Evolutionary conservation across 2,797 vertebrate genomes (phyloP).

Genomic region (Lithobates sylvaticus): DNA sequence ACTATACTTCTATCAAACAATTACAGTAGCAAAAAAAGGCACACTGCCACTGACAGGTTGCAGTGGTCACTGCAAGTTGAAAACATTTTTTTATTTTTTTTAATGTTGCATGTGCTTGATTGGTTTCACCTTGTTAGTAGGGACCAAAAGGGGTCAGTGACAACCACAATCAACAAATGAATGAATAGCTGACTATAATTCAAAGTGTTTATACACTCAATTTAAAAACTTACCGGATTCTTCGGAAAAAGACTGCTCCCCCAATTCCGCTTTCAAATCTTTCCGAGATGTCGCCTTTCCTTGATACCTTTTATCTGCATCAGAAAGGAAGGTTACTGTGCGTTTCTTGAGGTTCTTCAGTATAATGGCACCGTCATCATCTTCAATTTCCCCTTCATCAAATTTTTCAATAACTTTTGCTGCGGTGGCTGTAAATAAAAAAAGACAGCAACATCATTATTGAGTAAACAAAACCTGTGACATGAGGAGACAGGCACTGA

Average conservation of each 20-base stretch:
- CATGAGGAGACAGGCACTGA: background rate
- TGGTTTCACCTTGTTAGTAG: too few relatives aligned
- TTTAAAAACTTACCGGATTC: constrained; percentile 71
- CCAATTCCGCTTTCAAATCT: constrained; percentile 77
- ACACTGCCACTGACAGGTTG: too few relatives aligned
- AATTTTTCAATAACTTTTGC: constrained; percentile 88
- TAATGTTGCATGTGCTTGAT: too few relatives aligned
- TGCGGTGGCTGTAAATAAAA: constrained; percentile 78
- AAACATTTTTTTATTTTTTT: too few relatives aligned
- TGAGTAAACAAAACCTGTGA: background rate
- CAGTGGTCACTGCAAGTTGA: too few relatives aligned
- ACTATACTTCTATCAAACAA: too few relatives aligned
- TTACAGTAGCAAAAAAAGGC: too few relatives aligned
- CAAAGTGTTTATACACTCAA: background rate
- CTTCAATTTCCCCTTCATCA: constrained; percentile 79
- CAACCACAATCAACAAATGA: too few relatives aligned
- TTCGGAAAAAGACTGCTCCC: constrained; percentile 70
- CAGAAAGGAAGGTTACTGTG: constrained; percentile 75
- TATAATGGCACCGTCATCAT: constrained; percentile 62
- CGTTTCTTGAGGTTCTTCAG: constrained; percentile 80
- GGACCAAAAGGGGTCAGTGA: too few relatives aligned
- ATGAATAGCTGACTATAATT: too few relatives aligned
- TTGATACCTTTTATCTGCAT: constrained; percentile 85
- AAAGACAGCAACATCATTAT: too few relatives aligned
- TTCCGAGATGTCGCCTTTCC: constrained; percentile 87